Conservation (phyloP, 2,113 vertebrate genomes). For the Uropsilus gracilis region DNA sequence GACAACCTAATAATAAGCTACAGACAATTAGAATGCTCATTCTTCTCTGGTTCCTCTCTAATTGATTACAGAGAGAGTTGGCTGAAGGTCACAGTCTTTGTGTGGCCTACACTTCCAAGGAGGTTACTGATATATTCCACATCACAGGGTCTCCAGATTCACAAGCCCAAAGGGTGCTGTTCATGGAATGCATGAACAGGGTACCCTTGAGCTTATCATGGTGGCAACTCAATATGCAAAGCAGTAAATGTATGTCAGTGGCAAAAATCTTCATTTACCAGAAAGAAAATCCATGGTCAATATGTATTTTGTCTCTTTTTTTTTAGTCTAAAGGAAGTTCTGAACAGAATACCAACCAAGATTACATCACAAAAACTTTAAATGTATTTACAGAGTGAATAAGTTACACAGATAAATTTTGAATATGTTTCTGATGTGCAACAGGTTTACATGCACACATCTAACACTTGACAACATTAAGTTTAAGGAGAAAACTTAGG, state of each 20-base stretch:
- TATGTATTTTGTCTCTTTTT: conserved; percentile 78
- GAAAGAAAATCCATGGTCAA: conserved; percentile 62
- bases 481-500: conserved; percentile 76
- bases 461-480: conserved; percentile 86
- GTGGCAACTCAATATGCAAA: not conserved
- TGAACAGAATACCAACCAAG: conserved; percentile 89
- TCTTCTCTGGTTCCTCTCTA: not conserved
- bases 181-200: not conserved
- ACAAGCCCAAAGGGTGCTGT: not conserved
- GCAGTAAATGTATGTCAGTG: not conserved
- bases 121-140: not conserved
- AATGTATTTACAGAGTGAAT: conserved; percentile 95
- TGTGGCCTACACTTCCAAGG: not conserved
- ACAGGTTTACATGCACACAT: conserved; percentile 90
- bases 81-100: not conserved
- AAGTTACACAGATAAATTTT: conserved; percentile 87
- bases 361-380: conserved; percentile 91
- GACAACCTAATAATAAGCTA: not conserved
- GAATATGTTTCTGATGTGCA: conserved; percentile 92
- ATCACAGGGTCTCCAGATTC: no score
- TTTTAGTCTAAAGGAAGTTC: conserved; percentile 86
- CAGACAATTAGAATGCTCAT: not conserved
- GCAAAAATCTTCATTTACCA: conserved; percentile 49
- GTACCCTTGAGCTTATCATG: not conserved
- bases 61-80: not conserved